These are phyloP conservation scores for Chydorus sphaericus DNA, from an alignment of 2,888 invertebrate genomes.

Conservation along the genomic window DNA sequence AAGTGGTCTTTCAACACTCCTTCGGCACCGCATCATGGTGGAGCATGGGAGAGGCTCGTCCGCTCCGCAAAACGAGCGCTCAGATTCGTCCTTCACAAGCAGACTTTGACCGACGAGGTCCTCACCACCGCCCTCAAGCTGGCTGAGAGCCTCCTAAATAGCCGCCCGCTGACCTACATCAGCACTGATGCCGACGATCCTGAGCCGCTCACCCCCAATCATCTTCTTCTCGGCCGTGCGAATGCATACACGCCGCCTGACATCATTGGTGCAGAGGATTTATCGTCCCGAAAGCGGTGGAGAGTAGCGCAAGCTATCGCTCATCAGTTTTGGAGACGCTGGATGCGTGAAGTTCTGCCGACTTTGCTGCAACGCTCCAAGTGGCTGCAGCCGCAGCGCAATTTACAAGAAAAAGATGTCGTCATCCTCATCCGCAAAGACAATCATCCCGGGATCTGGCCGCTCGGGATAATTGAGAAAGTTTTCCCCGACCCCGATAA, in stretches of 20 bases:
- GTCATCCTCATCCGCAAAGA: not conserved
- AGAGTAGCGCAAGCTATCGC: conserved; percentile 18
- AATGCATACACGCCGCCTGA: not conserved
- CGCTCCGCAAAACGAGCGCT: conserved; percentile 17
- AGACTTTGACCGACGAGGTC: conserved; percentile 14
- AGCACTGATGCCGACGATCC: conserved; percentile 15
- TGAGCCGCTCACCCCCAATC: conserved; percentile 16
- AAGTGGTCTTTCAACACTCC: conserved; percentile 19
- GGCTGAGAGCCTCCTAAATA: conserved; percentile 15
- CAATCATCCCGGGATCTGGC: conserved; percentile 1
- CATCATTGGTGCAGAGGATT: not conserved
- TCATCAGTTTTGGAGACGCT: conserved; percentile 21
- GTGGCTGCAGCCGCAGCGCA: conserved; percentile 13
- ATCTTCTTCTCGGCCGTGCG: conserved; percentile 13
- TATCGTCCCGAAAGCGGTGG: conserved; percentile 3
- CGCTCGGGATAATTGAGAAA: not conserved
- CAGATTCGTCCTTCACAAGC: conserved; percentile 6
- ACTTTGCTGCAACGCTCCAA: conserved; percentile 17
- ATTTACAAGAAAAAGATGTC: conserved; percentile 13
- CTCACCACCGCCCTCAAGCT: conserved; percentile 17
- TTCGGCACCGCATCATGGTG: conserved; percentile 19
- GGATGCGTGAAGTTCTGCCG: conserved; percentile 20
- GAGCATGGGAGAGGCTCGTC: conserved; percentile 20
- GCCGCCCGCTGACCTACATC: conserved; percentile 15
- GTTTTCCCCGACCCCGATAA: conserved; percentile 9